Base-by-base conservation (phyloP, 2,113 vertebrate species). In the Turnix velox region DNA sequence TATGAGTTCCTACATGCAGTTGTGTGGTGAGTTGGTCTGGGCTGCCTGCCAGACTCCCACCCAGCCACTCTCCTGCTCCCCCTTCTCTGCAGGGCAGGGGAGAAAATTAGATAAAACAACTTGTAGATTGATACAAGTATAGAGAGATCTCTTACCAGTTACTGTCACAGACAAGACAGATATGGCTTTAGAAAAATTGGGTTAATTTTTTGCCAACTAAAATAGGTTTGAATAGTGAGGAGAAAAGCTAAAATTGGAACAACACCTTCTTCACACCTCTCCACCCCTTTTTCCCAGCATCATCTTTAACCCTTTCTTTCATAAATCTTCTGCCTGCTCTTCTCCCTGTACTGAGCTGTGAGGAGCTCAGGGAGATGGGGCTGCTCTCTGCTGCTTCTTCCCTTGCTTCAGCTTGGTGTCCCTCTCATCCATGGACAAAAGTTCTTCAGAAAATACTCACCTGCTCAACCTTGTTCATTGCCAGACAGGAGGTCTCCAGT, bases 281-380 rank as follows among this genome's bases (percentile, higher is more conserved):
- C 18, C 3, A 22, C 4, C 7, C 4, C 3, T 37, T 74, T 75
- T 40, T 58, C 13, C 10, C 5, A 31, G 11, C 5, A 48, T 83
- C 6, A 1, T 12, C 35, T 62, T 72, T 7, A 48, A 48, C 4
- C 48, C 7, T 4, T 9, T 62, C 23, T 30, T 88, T 57, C 12
- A 8, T 10, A 66, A 11, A 28, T 42, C 1, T 1, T 68, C 19
- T 65, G 3, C 31, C 35, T 7, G 1, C 14, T 77, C 4, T 6
- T 9, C 17, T 28, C 6, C 7, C 6, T 7, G 2, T 3, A 0
- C 11, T 31, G 10, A 43, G 0, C 11, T 31, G 10, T 49, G 8
- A 61, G 35, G 11, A n/a, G 15, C 1, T 1, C 11, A 31, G 9
- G 2, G 6, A 4, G 3, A 14, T 10, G 6, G 8, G 6, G 20